Percentiles rank a stretch among this genome's conserved stretches.
These are phyloP conservation scores for Drosophila pseudoananassae DNA, from an alignment of 1,140 invertebrate species.

Conservation along the genomic window DNA sequence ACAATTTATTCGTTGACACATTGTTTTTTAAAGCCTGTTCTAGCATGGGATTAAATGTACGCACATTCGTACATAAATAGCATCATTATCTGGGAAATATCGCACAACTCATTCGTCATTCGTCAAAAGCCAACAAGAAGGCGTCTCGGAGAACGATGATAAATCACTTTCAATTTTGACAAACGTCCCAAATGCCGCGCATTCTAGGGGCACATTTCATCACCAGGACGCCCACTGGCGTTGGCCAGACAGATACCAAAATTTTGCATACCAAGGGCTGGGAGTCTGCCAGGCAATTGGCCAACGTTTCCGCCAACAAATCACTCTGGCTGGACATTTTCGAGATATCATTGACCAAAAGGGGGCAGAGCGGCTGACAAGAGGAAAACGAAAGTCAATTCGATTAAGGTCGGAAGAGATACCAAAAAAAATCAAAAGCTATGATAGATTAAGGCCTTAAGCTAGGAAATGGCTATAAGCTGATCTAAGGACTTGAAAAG, in stretches of 20 bases:
- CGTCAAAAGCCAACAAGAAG: constrained; percentile 45
- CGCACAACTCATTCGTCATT: constrained; percentile 74
- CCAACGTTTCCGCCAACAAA: constrained; percentile 50
- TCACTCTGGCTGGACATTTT: constrained; percentile 48
- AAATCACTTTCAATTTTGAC: constrained; percentile 81
- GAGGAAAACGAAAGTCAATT: constrained; percentile 42
- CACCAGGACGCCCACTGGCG: constrained; percentile 37
- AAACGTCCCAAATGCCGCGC: constrained; percentile 75
- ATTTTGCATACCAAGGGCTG: constrained; percentile 44
- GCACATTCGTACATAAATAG: constrained; percentile 40
- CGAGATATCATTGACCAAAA: constrained; percentile 50
- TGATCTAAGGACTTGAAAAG: not conserved
- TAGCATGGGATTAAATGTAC: not conserved
- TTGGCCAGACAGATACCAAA: constrained; percentile 18
- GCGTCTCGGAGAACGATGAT: constrained; percentile 53
- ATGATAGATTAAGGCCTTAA: constrained; percentile 10
- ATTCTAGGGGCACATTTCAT: constrained; percentile 59
- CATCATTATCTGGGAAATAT: constrained; percentile 56
- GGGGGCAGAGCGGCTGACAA: not conserved
- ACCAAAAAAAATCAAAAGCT: constrained; percentile 7
- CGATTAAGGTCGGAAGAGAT: constrained; percentile 26
- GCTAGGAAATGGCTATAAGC: constrained; percentile 10
- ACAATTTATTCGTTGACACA: constrained; percentile 60
- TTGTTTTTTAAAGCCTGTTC: constrained; percentile 54
- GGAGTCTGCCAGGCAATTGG: constrained; percentile 44